Conservation (phyloP, 2,888 invertebrate species). For the Himalopsyche japonica region DNA sequence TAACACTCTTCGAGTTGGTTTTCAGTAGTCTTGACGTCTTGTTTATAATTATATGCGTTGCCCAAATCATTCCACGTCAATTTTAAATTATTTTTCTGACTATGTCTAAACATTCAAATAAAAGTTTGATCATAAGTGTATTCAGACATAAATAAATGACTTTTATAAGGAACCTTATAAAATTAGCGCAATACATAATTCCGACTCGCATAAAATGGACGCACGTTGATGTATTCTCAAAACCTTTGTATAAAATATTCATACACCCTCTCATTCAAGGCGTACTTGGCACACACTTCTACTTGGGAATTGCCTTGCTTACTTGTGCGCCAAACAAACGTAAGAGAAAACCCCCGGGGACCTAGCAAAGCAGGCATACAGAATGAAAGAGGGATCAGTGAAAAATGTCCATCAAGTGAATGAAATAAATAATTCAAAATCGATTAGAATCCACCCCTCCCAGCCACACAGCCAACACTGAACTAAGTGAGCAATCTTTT, state of each 20-base stretch:
- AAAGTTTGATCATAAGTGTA: not conserved
- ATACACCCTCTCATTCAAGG: not conserved
- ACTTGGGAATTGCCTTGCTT: not conserved
- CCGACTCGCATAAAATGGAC: not conserved
- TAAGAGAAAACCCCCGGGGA: not conserved
- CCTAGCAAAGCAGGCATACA: not conserved
- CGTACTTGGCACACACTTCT: not conserved
- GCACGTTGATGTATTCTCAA: not conserved
- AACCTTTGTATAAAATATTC: not conserved
- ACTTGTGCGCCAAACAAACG: not conserved
- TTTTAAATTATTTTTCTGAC: too few species aligned
- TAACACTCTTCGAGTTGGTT: too few species aligned
- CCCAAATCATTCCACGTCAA: too few species aligned
- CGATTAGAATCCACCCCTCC: slow-evolving; percentile 6
- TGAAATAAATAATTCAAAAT: slow-evolving; percentile 19
- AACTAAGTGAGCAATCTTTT: not conserved
- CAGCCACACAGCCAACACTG: not conserved
- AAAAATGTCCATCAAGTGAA: slow-evolving; percentile 4
- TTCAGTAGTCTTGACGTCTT: too few species aligned
- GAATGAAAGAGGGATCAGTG: not conserved
- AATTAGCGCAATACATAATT: not conserved
- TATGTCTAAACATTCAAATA: too few species aligned
- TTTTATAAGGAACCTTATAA: too few species aligned
- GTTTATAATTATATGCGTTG: too few species aligned
- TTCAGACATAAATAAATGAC: too few species aligned